Evolutionary conservation across 1,140 invertebrate genomes (phyloP), one percentile per base, ranked within the genome.

Genomic region (Drosophila triauraria): DNA sequence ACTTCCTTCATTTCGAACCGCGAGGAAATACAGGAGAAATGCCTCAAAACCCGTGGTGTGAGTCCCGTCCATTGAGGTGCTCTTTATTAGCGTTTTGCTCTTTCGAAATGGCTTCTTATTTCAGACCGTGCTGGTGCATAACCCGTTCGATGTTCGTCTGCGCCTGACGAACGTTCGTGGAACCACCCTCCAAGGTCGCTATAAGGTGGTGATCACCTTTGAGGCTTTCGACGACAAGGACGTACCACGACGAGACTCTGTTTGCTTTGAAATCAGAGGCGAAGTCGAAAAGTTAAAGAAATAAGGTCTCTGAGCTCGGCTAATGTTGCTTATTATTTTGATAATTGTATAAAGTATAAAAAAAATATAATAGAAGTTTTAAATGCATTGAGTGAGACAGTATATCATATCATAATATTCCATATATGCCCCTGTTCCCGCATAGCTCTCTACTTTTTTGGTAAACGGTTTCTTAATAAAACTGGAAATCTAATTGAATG

Each of bases 201-300:
- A 90, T 30, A 88, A 88, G n/a, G 8, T 74, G 12, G 62, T 88
- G 25, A 2, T 60, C 15, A 65, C 44, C 4, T 10, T 88, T 17
- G 85, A 88, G 10, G 84, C 84, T 4, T 68, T 90, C 17, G 85
- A 88, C 46, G 42, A 59, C 0, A 64, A 25, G 20, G 77, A 81
- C 23, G 2, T 51, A 0, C 72, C 60, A 10, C 80, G 81, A 1
- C 54, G 17, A 3, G 38, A 54, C 1, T 46, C 47, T 9, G 40
- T 90, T 42, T 88, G 84, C 74, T 13, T 81, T 12, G 84, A 88
- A 54, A 78, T 88, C 9, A 43, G 68, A 12, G 84, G 84, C 10
- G 85, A 88, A 17, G 17, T 60, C 12, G 65, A 84, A 38, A 79
- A 79, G 56, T 3, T 78, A 10, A 58, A 72, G 0, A 58, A 47